Evolutionary conservation across 1,140 invertebrate species (phyloP).

Genomic region (Ostrea edulis): DNA sequence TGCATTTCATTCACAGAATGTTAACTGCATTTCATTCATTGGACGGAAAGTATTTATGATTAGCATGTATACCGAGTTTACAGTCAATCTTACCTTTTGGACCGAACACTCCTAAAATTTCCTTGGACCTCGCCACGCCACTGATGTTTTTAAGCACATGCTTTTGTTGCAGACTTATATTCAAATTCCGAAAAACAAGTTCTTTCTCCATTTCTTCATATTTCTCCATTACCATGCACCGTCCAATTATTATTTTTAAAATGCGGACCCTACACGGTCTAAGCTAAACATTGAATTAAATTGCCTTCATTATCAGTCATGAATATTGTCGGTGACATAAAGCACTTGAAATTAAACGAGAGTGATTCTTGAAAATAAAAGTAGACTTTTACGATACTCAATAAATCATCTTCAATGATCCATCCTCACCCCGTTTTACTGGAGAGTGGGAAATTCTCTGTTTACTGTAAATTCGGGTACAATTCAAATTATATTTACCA

Average conservation of each 20-base stretch:
- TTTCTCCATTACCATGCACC: background rate
- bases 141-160: conserved; percentile 48
- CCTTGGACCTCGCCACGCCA: conserved; percentile 39
- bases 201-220: conserved; percentile 20
- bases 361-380: background rate
- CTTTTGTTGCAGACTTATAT: conserved; percentile 45
- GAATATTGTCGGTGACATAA: background rate
- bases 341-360: background rate
- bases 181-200: conserved; percentile 47
- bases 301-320: background rate
- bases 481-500: background rate
- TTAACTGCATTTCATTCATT: no score
- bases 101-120: conserved; percentile 49
- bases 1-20: no score
- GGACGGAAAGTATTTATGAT: no score
- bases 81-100: conserved; percentile 43
- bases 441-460: background rate
- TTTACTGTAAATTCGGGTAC: background rate
- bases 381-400: background rate
- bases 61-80: background rate
- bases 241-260: background rate
- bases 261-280: background rate
- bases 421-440: background rate
- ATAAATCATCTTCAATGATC: background rate
- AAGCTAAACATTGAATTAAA: background rate